Evolutionary conservation across 2,113 vertebrate genomes (phyloP), one percentile per base, ranked within the genome.

Genomic region (Euleptes europaea): DNA sequence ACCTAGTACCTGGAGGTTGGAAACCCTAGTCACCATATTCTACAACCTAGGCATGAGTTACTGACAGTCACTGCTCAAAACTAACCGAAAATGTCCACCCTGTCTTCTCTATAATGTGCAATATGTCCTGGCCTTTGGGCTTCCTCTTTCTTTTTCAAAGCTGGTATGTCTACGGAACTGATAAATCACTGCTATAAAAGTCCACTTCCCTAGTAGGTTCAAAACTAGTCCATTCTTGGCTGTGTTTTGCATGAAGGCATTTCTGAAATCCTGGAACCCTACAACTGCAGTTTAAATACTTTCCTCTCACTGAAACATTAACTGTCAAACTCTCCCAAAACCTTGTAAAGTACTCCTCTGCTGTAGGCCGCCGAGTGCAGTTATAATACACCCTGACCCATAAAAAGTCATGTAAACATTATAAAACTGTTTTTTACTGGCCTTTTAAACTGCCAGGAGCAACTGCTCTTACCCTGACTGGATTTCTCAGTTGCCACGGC

Each of bases 391-490:
- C 94, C 94, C 92, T 94, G 94, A 96, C 94, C 95, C 95, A 95
- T 96, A 96, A 96, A 96, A 95, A 96, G 92, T 95, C 92, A 94
- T 95, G 95, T 96, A 96, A 96, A 96, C 95, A 97, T 95, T 95
- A 95, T 95, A 96, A 85, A 96, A 92, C 93, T 93, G 90, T 80
- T 97, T 97, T n/a, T 97, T 95, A 97, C 95, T 94, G 94, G 95
- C 87, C 88, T 88, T 95, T 95, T 93, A 95, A 95, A 92, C 92
- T 85, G 90, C 60, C 82, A 94, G 92, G 92, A 96, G 95, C 94
- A 95, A 96, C 95, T 95, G 95, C 95, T 96, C 95, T 95, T 91
- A 91, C 89, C 83, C 88, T 90, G 88, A 85, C 95, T 93, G 91
- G 86, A 89, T 91, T 93, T 93, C 91, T 85, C 51, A 31, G 71